phyloP scores from a whole-genome alignment of 2,888 invertebrate genomes.

The Clivina fossor region DNA sequence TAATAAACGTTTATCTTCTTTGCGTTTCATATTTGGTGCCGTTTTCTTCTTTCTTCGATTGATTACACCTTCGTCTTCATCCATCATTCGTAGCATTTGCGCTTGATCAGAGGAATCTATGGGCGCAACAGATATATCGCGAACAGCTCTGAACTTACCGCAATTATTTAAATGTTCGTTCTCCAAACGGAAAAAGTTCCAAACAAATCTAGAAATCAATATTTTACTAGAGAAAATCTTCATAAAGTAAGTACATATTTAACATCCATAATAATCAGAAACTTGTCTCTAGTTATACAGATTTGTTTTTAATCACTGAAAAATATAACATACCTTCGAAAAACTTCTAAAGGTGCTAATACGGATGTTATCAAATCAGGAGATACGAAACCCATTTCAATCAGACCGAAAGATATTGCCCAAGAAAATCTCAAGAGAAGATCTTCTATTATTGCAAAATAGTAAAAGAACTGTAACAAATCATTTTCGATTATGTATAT shows the following conservation, averaged over 20 bases:
- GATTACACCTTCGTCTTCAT: slow-evolving; percentile 68
- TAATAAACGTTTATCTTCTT: slow-evolving; percentile 55
- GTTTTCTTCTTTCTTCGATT: slow-evolving; percentile 54
- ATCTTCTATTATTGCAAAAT: slow-evolving; percentile 81
- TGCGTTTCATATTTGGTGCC: slow-evolving; percentile 44
- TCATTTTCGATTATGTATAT: slow-evolving; percentile 29
- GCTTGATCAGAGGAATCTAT: slow-evolving; percentile 75
- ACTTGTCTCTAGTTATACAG: no score
- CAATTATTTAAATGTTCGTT: slow-evolving; percentile 90
- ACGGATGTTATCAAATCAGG: slow-evolving; percentile 68
- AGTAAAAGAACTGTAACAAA: slow-evolving; percentile 54
- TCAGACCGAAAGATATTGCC: slow-evolving; percentile 71
- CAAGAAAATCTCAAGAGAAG: slow-evolving; percentile 76
- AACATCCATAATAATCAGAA: no score
- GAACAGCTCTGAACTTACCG: slow-evolving; percentile 83
- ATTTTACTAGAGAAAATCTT: slow-evolving; percentile 48
- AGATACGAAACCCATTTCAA: slow-evolving; percentile 64
- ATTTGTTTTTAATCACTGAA: no score
- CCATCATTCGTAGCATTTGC: slow-evolving; percentile 73
- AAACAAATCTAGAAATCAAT: no score
- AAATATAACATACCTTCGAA: no score
- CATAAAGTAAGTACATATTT: no score
- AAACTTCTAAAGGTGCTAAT: slow-evolving; percentile 68
- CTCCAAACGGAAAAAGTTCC: slow-evolving; percentile 88
- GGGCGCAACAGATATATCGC: slow-evolving; percentile 81